Conservation (phyloP, 2,797 vertebrate species). For the Sebastes itinus region DNA sequence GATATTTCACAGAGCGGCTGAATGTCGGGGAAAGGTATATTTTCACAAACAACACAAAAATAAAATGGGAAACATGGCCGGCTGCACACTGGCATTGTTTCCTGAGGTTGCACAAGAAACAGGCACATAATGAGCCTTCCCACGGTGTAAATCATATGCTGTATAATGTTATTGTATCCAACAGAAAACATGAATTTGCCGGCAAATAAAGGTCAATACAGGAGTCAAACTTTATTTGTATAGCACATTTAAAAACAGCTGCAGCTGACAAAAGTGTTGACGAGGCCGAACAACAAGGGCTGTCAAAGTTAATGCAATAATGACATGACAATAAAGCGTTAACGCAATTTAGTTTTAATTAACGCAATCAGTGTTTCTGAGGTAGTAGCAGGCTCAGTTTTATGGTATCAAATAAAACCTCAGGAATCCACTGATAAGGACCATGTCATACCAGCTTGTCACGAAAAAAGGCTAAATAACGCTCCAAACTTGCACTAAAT, state of each 20-base stretch:
- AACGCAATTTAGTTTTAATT: too few species aligned
- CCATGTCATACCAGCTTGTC: too few species aligned
- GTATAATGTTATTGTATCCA: too few species aligned
- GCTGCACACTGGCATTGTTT: neutral
- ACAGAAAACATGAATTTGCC: neutral
- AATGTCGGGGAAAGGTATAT: conserved; percentile 10
- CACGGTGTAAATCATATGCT: neutral
- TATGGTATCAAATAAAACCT: too few species aligned
- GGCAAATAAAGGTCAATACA: neutral
- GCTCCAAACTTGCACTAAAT: too few species aligned
- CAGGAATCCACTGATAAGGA: too few species aligned
- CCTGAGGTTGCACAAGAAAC: neutral
- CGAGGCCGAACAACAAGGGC: too few species aligned
- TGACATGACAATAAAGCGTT: fast-evolving
- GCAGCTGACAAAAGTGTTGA: too few species aligned
- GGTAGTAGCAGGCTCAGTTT: too few species aligned
- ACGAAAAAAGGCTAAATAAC: too few species aligned
- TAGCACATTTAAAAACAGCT: neutral
- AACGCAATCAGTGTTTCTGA: too few species aligned
- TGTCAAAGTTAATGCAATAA: too few species aligned
- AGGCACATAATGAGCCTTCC: neutral
- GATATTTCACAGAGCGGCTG: conserved; percentile 46
- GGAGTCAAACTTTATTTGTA: neutral
- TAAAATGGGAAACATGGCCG: conserved; percentile 3
- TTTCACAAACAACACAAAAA: conserved; percentile 34